Evolutionary conservation across 2,797 vertebrate genomes (phyloP), one percentile per base, ranked within the genome.

Genomic region (Hydrocynus forskahlii): DNA sequence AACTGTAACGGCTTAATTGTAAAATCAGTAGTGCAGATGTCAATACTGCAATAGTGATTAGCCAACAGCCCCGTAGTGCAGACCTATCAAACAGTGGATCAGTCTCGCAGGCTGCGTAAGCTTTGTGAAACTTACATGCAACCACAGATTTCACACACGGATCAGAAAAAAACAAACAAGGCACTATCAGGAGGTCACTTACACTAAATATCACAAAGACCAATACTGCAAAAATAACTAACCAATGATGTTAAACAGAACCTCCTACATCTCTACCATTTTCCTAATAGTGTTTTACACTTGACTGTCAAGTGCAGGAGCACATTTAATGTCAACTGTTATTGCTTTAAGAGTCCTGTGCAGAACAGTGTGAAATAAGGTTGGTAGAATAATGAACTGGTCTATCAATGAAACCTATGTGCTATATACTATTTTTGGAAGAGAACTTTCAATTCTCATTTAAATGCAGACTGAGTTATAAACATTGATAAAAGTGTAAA

Each of bases 201-300:
- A 12, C 2, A 10, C 2, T 35, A 35, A 9, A 59, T n/a, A 59
- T 59, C n/a, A 21, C 16, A 17, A 21, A 21, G 7, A 0, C 19
- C n/a, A 21, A 21, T n/a, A 21, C 16, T 59, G 55, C 13, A 21
- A 59, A 21, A 7, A 19, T n/a, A n/a, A n/a, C n/a, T n/a, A n/a
- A n/a, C n/a, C n/a, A n/a, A n/a, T n/a, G 23, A n/a, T 14, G 12
- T 13, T 10, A 14, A 8, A 69, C 4, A 21, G 85, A 88, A 86
- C 87, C 89, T 85, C 91, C 85, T 84, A 88, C 88, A 87, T 81
- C 86, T 79, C 83, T 85, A 14, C 83, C 86, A 78, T 84, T 85
- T 84, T 86, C 84, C 82, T 83, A 89, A 80, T 10, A 78, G 81
- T 85, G 81, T 85, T 54, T 63, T 76, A 75, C 74, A 82, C 75